phyloP scores from a whole-genome alignment of 2,888 invertebrate species.

The Nycteola revayana region DNA sequence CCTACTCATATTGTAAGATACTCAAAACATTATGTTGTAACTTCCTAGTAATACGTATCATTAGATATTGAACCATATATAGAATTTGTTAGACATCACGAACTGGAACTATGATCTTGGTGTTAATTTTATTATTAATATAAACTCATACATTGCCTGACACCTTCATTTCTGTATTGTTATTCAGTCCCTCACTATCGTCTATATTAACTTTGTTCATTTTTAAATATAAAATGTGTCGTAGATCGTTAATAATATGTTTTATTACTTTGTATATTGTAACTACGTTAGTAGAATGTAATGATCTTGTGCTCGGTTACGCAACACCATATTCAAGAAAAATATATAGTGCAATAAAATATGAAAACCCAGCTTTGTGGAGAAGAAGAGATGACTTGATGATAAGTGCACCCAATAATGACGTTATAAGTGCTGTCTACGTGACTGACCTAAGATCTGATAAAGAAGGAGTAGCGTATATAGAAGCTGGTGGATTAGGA shows the following conservation, averaged over 20 bases:
- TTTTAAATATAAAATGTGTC: constrained; percentile 4
- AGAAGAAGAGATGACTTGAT: constrained; percentile 57
- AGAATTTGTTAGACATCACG: neutral
- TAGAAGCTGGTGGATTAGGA: constrained; percentile 63
- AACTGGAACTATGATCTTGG: constrained; percentile 3
- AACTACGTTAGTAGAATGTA: constrained; percentile 14
- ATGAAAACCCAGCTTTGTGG: constrained; percentile 64
- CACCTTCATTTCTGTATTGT: constrained; percentile 10
- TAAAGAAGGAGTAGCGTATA: constrained; percentile 60
- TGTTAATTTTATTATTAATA: constrained; percentile 21
- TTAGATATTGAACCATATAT: constrained; percentile 13
- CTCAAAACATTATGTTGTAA: constrained; percentile 9
- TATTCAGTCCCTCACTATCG: neutral
- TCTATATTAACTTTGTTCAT: neutral
- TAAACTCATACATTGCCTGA: constrained; percentile 8
- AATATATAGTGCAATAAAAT: constrained; percentile 56
- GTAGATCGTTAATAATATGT: neutral
- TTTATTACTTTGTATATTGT: constrained; percentile 4
- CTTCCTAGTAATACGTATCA: constrained; percentile 13
- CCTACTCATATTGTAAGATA: neutral
- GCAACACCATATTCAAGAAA: constrained; percentile 44
- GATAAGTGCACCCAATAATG: constrained; percentile 47
- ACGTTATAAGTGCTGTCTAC: constrained; percentile 57
- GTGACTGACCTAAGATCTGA: constrained; percentile 62
- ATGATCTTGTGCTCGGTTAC: constrained; percentile 23